Conservation (phyloP, 2,797 vertebrate species). For the Dicrostonyx torquatus region DNA sequence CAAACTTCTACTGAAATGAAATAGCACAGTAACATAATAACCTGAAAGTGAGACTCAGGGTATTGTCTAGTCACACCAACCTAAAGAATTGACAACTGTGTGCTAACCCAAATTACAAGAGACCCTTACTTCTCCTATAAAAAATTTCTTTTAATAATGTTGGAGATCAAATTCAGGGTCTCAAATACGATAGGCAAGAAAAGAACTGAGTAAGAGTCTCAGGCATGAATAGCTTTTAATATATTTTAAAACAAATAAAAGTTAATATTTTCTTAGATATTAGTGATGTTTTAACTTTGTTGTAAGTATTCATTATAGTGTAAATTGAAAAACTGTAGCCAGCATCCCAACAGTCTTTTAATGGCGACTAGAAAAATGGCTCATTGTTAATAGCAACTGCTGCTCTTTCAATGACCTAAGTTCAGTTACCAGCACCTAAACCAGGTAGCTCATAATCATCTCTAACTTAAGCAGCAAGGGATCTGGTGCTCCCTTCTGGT, state of each 20-base stretch:
- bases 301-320: neutral
- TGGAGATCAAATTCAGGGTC: neutral
- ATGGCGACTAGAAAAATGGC: neutral
- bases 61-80: neutral
- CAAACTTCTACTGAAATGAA: constrained; percentile 20
- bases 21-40: neutral
- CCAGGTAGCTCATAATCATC: neutral
- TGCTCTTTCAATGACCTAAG: neutral
- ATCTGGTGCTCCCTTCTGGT: neutral
- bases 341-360: constrained; percentile 11
- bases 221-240: neutral
- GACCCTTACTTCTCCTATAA: neutral
- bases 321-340: constrained; percentile 4
- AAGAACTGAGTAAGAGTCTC: neutral
- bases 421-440: neutral
- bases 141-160: neutral
- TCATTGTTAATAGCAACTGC: neutral
- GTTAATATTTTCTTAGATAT: neutral
- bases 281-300: neutral
- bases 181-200: neutral
- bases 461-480: neutral
- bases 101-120: neutral
- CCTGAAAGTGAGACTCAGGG: constrained; percentile 8
- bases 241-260: neutral
- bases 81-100: neutral